A percentile compares a stretch with the other conserved stretches of the same genome.
Conservation (phyloP, 2,797 vertebrate species). For the Valencia hispanica region DNA sequence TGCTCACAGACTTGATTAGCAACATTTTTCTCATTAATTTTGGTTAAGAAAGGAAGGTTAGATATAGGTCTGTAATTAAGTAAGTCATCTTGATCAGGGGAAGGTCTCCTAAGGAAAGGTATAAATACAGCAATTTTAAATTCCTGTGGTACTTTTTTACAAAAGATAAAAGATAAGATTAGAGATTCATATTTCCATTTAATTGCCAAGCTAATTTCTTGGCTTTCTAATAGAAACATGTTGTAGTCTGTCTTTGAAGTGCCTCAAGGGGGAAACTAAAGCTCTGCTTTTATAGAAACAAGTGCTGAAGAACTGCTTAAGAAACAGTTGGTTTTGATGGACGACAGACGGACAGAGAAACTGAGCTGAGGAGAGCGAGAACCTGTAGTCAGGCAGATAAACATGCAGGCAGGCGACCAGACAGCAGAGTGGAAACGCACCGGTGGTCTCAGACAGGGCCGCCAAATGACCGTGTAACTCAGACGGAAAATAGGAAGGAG, state of each 20-base stretch:
- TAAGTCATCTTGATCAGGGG: too few relatives aligned
- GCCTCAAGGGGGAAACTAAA: background rate
- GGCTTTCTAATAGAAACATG: background rate
- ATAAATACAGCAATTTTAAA: too few relatives aligned
- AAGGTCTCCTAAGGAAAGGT: too few relatives aligned
- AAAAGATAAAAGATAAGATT: background rate
- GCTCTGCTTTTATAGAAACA: background rate
- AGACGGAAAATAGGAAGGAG: slow-evolving; percentile 73
- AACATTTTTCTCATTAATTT: too few relatives aligned
- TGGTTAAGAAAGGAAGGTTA: too few relatives aligned
- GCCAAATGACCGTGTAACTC: slow-evolving; percentile 74
- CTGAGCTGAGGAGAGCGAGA: slow-evolving; percentile 41
- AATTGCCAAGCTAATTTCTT: background rate
- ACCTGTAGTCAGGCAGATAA: slow-evolving; percentile 54
- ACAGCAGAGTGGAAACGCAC: slow-evolving; percentile 71
- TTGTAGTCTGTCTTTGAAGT: background rate
- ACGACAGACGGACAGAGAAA: slow-evolving; percentile 48
- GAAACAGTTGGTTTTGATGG: slow-evolving; percentile 27
- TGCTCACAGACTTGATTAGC: too few relatives aligned
- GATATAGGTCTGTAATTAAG: too few relatives aligned
- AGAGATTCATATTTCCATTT: background rate
- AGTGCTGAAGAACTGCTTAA: slow-evolving; percentile 8
- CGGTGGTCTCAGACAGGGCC: slow-evolving; percentile 65
- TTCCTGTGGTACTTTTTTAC: too few relatives aligned
- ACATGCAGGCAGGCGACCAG: slow-evolving; percentile 50